phyloP scores from a whole-genome alignment of 2,888 invertebrate species.

The Pristionchus fissidentatus region DNA sequence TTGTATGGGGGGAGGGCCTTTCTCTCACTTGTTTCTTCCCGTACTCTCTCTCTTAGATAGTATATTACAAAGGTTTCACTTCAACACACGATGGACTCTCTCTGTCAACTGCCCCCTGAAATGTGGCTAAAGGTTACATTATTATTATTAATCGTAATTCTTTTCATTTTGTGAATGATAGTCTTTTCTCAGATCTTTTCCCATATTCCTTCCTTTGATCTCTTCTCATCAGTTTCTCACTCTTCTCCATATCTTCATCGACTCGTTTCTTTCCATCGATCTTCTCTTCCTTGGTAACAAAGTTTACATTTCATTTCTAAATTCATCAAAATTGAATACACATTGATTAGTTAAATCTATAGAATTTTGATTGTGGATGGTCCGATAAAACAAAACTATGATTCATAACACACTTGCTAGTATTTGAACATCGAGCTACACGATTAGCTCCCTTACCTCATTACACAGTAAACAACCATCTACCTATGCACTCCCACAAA shows the following conservation, averaged over 20 bases:
- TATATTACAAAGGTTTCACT: neutral
- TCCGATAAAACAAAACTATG: too few relatives aligned
- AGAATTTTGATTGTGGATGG: too few relatives aligned
- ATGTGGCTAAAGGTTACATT: constrained; percentile 7
- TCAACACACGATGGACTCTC: neutral
- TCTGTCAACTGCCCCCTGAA: constrained; percentile 1
- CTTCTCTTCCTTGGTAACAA: neutral
- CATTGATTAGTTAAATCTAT: too few relatives aligned
- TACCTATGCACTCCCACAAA: too few relatives aligned
- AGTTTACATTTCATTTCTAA: neutral
- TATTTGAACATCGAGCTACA: too few relatives aligned
- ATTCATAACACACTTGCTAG: too few relatives aligned
- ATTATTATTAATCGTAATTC: neutral
- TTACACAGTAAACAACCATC: too few relatives aligned
- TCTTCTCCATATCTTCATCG: neutral
- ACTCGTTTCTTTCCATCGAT: neutral
- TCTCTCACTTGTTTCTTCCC: neutral
- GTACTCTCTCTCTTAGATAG: neutral
- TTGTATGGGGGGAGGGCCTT: neutral
- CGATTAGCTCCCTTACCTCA: too few relatives aligned
- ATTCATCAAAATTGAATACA: too few relatives aligned
- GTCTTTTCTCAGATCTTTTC: constrained; percentile 29
- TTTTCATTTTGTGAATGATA: too few relatives aligned
- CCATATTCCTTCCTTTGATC: neutral
- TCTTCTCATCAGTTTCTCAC: neutral